Conservation (phyloP, 2,113 vertebrate genomes). For the Archocentrus centrarchus region DNA sequence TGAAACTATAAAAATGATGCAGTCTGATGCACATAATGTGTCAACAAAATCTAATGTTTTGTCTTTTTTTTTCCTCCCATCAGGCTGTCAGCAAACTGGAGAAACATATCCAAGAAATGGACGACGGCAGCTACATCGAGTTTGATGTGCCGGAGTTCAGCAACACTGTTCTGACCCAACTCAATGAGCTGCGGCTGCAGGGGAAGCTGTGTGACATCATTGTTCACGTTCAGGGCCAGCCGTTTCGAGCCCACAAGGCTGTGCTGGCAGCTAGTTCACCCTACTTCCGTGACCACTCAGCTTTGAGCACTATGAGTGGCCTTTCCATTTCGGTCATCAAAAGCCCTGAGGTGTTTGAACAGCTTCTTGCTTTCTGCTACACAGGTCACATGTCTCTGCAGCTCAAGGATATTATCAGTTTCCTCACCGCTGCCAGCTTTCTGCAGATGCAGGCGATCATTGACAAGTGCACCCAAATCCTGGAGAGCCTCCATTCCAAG, state of each 20-base stretch:
- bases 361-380: slow-evolving; percentile 98
- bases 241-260: slow-evolving; percentile 96
- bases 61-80: neutral
- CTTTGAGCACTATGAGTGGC: slow-evolving; percentile 97
- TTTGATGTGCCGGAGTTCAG: slow-evolving; percentile 99
- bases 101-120: slow-evolving; percentile 89
- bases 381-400: slow-evolving; percentile 97
- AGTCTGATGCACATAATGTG: neutral
- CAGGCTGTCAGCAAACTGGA: slow-evolving; percentile 79
- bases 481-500: slow-evolving; percentile 98
- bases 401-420: slow-evolving; percentile 97
- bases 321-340: slow-evolving; percentile 99
- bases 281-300: slow-evolving; percentile 98
- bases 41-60: slow-evolving; percentile 8
- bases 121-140: slow-evolving; percentile 97
- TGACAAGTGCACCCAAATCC: slow-evolving; percentile 97
- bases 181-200: slow-evolving; percentile 95
- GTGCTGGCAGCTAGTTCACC: slow-evolving; percentile 97
- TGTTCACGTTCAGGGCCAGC: slow-evolving; percentile 98
- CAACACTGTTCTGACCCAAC: slow-evolving; percentile 95
- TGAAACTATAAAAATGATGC: neutral
- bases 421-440: slow-evolving; percentile 97
- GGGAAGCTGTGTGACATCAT: slow-evolving; percentile 99
- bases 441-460: slow-evolving; percentile 99
- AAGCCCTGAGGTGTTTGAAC: slow-evolving; percentile 96